These are phyloP conservation scores for Chironomus riparius DNA, from an alignment of 2,888 invertebrate genomes.

Conservation along the genomic window DNA sequence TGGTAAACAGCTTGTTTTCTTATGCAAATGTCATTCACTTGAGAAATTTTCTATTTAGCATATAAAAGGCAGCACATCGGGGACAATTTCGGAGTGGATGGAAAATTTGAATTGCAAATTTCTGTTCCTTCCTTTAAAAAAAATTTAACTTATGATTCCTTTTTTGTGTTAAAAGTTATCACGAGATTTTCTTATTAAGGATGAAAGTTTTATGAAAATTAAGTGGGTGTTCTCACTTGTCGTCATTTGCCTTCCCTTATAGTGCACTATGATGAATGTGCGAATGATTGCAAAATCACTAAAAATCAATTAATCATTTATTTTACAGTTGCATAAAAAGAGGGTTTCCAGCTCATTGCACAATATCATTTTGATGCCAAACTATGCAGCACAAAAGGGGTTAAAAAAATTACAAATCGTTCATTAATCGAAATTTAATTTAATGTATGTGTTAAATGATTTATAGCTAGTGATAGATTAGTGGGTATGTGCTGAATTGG, in stretches of 20 bases:
- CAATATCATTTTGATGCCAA: neutral
- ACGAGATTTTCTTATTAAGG: neutral
- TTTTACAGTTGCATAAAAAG: neutral
- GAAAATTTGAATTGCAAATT: slow-evolving; percentile 20
- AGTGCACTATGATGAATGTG: neutral
- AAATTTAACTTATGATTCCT: neutral
- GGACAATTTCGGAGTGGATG: neutral
- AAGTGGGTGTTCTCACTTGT: neutral
- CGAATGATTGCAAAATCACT: slow-evolving; percentile 1
- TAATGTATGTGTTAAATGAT: neutral
- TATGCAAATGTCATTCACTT: slow-evolving; percentile 15
- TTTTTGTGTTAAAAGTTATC: neutral
- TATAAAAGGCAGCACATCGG: neutral
- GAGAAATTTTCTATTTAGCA: too few relatives aligned
- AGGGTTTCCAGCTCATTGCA: slow-evolving; percentile 6
- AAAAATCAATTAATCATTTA: slow-evolving; percentile 15
- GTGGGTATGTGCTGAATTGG: too few relatives aligned
- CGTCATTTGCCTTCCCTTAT: neutral
- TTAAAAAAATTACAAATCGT: slow-evolving; percentile 18
- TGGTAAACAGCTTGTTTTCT: slow-evolving; percentile 20
- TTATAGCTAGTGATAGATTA: too few relatives aligned
- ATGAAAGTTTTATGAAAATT: neutral
- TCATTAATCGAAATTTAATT: slow-evolving; percentile 1
- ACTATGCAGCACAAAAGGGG: neutral
- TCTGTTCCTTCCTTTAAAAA: neutral